Conservation (phyloP, 2,113 vertebrate species). For the Hypomesus transpacificus region DNA sequence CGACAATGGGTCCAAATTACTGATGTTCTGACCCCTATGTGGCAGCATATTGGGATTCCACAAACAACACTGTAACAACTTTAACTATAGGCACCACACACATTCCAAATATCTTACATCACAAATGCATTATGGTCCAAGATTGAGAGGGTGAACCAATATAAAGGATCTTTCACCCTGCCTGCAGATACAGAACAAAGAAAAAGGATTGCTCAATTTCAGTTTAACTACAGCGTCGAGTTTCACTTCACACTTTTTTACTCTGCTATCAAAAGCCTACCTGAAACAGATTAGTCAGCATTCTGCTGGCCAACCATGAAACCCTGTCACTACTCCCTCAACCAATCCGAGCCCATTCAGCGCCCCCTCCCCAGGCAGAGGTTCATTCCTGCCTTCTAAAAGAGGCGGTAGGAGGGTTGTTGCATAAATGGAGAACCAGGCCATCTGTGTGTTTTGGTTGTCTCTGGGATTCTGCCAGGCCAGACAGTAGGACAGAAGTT, state of each 20-base stretch:
- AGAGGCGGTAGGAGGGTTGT: neutral
- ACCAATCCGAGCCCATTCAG: neutral
- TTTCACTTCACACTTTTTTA: constrained; percentile 12
- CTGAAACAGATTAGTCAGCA: constrained; percentile 1
- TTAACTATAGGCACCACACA: too few relatives aligned
- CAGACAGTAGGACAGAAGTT: neutral
- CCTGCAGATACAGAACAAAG: too few relatives aligned
- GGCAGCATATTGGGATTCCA: too few relatives aligned
- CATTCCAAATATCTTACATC: too few relatives aligned
- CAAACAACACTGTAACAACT: too few relatives aligned
- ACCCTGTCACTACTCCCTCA: neutral
- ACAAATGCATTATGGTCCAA: too few relatives aligned
- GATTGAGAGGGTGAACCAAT: too few relatives aligned
- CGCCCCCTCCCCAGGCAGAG: neutral
- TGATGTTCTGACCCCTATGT: too few relatives aligned
- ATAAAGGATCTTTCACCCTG: too few relatives aligned
- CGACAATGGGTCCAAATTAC: too few relatives aligned
- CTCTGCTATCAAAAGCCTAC: constrained; percentile 4
- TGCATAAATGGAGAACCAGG: neutral
- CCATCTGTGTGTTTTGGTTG: constrained; percentile 23
- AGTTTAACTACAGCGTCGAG: too few relatives aligned
- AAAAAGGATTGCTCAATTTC: too few relatives aligned
- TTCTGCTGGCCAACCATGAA: neutral
- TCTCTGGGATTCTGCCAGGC: neutral
- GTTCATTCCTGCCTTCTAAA: neutral